Conservation (phyloP, 2,797 vertebrate species). For the Sitta carolinensis region DNA sequence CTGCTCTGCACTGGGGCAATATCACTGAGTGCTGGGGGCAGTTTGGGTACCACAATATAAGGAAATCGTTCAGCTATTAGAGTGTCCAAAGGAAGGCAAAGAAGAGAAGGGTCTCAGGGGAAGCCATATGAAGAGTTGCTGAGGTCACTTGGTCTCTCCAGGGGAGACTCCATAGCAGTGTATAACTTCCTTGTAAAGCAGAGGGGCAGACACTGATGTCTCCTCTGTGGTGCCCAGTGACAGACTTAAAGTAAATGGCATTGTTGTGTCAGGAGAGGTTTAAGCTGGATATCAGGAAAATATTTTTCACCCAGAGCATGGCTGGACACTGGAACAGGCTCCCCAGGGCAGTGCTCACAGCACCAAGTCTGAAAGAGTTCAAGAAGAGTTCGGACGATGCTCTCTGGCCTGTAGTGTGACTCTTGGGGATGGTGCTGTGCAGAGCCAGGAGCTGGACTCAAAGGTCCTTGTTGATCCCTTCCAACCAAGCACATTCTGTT, state of each 20-base stretch:
- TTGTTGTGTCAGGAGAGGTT: neutral
- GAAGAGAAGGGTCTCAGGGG: neutral
- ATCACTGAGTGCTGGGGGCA: neutral
- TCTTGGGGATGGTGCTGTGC: neutral
- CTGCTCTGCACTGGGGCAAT: neutral
- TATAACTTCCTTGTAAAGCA: neutral
- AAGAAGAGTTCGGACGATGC: neutral
- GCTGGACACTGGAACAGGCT: neutral
- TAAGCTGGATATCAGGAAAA: neutral
- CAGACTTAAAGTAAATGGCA: neutral
- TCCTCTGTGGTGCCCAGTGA: neutral
- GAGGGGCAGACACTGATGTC: neutral
- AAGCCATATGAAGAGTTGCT: neutral
- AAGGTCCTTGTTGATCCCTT: neutral
- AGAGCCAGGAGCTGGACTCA: neutral
- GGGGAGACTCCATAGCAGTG: neutral
- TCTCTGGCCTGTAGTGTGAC: neutral
- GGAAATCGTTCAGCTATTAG: neutral
- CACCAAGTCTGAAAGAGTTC: neutral
- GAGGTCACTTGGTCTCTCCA: neutral
- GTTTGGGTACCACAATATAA: neutral
- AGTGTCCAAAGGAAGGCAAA: too few species aligned
- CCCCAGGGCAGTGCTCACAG: neutral
- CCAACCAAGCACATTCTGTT: neutral
- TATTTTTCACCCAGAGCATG: neutral